Percentiles rank a stretch among this genome's conserved stretches.
These are phyloP conservation scores for Hypocryptadius cinnamomeus DNA, from an alignment of 2,113 vertebrate species.

Conservation along the genomic window DNA sequence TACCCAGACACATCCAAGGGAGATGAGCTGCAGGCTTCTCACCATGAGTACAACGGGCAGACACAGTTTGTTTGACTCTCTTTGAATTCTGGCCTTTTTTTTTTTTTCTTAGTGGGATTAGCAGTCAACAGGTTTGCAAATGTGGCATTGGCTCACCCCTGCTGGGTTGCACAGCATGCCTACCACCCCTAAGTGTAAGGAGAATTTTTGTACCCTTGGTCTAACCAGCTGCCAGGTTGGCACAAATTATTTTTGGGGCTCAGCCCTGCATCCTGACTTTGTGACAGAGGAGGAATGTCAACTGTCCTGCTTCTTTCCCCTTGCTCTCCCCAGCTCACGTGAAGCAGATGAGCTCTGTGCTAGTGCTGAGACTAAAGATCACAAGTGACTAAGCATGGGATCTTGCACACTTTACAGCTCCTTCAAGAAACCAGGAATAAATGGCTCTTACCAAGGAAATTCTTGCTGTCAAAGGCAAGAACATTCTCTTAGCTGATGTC, in stretches of 20 bases:
- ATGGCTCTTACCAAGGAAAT: not conserved
- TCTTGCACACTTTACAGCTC: not conserved
- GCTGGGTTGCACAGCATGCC: not conserved
- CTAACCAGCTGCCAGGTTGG: not conserved
- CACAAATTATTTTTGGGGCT: not conserved
- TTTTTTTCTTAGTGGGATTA: not conserved
- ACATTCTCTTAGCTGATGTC: not conserved
- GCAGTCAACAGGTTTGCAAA: not conserved
- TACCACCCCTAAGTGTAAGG: not conserved
- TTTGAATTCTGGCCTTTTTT: not conserved
- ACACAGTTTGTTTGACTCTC: not conserved
- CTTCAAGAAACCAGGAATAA: not conserved
- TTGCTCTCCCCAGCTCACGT: not conserved
- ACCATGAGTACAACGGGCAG: not conserved
- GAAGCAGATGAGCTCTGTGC: not conserved
- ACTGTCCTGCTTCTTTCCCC: not conserved
- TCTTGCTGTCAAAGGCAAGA: not conserved
- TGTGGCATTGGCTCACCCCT: not conserved
- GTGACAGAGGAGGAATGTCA: not conserved
- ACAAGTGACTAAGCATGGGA: not conserved
- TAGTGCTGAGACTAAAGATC: not conserved
- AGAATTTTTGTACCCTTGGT: not conserved
- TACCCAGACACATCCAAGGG: not conserved
- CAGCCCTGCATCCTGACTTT: not conserved
- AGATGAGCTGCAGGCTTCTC: not conserved